Percentiles rank a stretch among this genome's conserved stretches.
Conservation (phyloP, 2,797 vertebrate genomes). For the Champsocephalus gunnari region DNA sequence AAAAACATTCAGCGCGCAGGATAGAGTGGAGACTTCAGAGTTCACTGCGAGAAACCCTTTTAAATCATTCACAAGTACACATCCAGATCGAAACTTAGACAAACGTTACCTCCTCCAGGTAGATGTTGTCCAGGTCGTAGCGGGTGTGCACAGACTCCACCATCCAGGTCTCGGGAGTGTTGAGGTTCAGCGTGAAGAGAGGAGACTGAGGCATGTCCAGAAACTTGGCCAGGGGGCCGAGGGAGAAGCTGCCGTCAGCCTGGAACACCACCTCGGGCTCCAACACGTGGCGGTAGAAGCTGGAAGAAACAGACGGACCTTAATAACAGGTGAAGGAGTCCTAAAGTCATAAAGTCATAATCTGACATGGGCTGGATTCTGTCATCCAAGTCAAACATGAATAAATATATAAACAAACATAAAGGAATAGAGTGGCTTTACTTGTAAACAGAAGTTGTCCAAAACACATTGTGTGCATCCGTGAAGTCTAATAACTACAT, state of each 20-base stretch:
- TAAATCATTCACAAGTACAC: not conserved
- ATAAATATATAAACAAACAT: not conserved
- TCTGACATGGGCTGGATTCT: not conserved
- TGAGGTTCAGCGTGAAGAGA: conserved; percentile 95
- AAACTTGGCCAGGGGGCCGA: conserved; percentile 94
- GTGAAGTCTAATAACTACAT: no score
- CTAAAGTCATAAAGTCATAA: not conserved
- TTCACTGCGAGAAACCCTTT: not conserved
- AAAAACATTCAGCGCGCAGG: conserved; percentile 1
- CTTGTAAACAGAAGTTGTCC: not conserved
- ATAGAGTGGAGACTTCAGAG: conserved; percentile 3
- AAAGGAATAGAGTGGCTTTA: not conserved
- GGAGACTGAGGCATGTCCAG: conserved; percentile 98
- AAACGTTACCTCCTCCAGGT: conserved; percentile 92
- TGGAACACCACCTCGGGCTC: conserved; percentile 93
- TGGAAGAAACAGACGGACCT: conserved; percentile 64
- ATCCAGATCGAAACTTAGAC: not conserved
- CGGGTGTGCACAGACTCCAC: conserved; percentile 96
- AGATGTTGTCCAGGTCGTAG: conserved; percentile 99
- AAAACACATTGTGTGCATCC: not conserved
- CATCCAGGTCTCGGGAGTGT: conserved; percentile 99
- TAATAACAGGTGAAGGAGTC: not conserved
- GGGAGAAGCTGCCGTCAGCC: conserved; percentile 87
- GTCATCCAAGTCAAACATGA: not conserved
- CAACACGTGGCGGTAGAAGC: conserved; percentile 96